Base-by-base conservation (phyloP, 2,113 vertebrate genomes). In the Zosterops hypoxanthus region DNA sequence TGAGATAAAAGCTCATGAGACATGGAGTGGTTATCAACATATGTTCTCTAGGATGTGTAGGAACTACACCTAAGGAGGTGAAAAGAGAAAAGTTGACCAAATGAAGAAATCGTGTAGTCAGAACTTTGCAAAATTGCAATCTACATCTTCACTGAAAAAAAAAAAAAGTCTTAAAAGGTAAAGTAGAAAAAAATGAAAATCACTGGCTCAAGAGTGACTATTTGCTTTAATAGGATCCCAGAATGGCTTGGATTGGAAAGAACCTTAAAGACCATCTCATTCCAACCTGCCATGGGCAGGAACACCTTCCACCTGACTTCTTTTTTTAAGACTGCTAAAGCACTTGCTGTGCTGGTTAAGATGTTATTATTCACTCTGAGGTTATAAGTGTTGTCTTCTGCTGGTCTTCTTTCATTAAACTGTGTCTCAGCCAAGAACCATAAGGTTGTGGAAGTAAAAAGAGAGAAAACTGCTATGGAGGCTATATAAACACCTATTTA, bases 401-500 rank as follows among this genome's bases (percentile, higher is more conserved):
- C 42, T 70, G 75, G 24, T 85, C 87, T 64, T 95, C 69, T 72
- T 73, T 28, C 55, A 44, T n/a, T 66, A 88, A 90, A 39, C 28
- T 20, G 10, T 50, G 12, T 66, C 56, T 90, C 42, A 68, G 87
- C 90, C 92, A 95, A 90, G 63, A 88, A 95, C 55, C 73, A 55
- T 77, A 92, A 91, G 46, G n/a, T 41, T 64, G 20, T 79, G 24
- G 53, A 83, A 85, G 77, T 61, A 61, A 89, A 88, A 95, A 57
- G 29, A n/a, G 33, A 82, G 55, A 89, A 87, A 95, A 87, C 20
- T 52, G 34, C 57, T n/a, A 44, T 61, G 56, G 72, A 94, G 92
- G 93, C 52, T 86, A 82, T 93, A 95, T 88, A 95, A 92, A 89
- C 91, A 89, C 75, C 89, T 85, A 84, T 89, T 94, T 89, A 18